A percentile compares a stretch with the other conserved stretches of the same genome.
phyloP scores from a whole-genome alignment of 2,888 invertebrate species.

The Cacoxenus indagator region DNA sequence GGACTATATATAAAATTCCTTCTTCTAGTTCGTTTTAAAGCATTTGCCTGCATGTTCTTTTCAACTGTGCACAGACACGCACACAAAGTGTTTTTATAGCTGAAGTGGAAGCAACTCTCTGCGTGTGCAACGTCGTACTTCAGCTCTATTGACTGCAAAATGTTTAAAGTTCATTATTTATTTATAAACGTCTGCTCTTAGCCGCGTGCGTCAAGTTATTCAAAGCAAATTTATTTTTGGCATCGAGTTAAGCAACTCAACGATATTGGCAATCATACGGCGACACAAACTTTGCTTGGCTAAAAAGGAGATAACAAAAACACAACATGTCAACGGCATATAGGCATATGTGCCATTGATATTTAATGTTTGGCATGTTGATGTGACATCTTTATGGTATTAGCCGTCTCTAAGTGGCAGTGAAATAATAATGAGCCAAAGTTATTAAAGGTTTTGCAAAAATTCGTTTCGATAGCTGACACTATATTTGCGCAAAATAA shows the following conservation, averaged over 20 bases:
- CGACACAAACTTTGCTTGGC: neutral
- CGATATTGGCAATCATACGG: neutral
- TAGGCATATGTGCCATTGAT: neutral
- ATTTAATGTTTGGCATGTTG: neutral
- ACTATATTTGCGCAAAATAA: too few species aligned
- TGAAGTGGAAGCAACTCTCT: neutral
- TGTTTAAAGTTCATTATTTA: slow-evolving; percentile 27
- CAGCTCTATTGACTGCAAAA: slow-evolving; percentile 21
- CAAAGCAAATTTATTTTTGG: neutral
- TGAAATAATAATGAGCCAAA: neutral
- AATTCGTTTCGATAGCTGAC: too few species aligned
- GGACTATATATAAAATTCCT: too few species aligned
- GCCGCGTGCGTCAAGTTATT: neutral
- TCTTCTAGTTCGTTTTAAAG: neutral
- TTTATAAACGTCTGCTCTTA: slow-evolving; percentile 7
- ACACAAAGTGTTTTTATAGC: neutral
- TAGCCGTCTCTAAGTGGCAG: neutral
- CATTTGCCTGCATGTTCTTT: neutral
- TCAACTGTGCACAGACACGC: neutral
- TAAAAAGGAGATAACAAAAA: neutral
- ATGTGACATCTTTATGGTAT: neutral
- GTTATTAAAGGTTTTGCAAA: neutral
- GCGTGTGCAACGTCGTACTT: neutral
- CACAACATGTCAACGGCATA: neutral
- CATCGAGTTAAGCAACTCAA: neutral